Conservation (phyloP, 2,888 invertebrate species). For the Asteroscopus sphinx region DNA sequence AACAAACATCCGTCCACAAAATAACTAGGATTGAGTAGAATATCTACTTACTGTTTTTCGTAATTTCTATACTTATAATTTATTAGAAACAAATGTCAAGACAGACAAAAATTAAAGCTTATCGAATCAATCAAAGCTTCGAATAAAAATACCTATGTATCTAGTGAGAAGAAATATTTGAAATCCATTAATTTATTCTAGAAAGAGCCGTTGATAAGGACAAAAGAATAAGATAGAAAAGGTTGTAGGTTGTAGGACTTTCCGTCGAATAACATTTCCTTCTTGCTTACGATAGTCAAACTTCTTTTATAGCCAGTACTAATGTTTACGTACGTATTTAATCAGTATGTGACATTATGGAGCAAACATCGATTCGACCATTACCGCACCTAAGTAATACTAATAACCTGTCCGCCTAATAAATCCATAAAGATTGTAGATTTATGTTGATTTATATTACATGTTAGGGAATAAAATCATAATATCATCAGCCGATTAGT, state of each 20-base stretch:
- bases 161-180: background rate
- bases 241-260: background rate
- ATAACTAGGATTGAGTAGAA: too few species aligned
- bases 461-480: too few species aligned
- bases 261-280: background rate
- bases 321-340: background rate
- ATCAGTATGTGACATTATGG: constrained; percentile 2
- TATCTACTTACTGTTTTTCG: too few species aligned
- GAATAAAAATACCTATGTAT: background rate
- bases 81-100: background rate
- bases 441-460: background rate
- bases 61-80: background rate
- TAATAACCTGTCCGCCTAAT: background rate
- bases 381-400: background rate
- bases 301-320: background rate
- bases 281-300: background rate
- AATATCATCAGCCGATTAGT: too few species aligned
- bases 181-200: background rate
- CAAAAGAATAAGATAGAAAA: too few species aligned
- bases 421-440: background rate
- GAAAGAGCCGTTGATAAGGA: background rate
- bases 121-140: background rate
- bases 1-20: too few species aligned
- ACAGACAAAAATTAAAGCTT: background rate
- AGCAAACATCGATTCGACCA: constrained; percentile 13